Percentiles rank a stretch among this genome's conserved stretches.
Conservation (phyloP, 2,113 vertebrate genomes). For the Dipodomys spectabilis region DNA sequence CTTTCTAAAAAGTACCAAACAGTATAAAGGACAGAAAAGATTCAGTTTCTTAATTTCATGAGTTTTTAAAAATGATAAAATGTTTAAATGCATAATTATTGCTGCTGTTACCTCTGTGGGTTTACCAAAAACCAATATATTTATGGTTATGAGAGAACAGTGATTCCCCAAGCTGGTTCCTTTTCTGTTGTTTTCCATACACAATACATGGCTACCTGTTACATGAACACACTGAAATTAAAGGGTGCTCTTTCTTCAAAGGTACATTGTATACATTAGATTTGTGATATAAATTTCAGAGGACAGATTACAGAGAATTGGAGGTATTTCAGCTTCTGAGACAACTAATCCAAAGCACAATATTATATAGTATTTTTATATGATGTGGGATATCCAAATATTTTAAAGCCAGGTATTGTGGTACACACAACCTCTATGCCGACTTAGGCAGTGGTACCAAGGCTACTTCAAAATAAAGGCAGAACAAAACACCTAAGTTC, state of each 20-base stretch:
- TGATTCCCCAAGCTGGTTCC: not conserved
- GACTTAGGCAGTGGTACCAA: no score
- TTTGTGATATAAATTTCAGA: not conserved
- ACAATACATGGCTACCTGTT: not conserved
- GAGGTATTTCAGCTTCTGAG: constrained; percentile 31
- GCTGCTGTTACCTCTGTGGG: constrained; percentile 29
- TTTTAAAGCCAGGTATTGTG: not conserved
- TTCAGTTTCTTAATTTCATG: constrained; percentile 36
- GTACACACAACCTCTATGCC: no score
- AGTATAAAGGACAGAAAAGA: constrained; percentile 1
- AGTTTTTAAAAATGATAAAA: no score
- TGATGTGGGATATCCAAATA: constrained; percentile 13
- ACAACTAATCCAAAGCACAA: not conserved
- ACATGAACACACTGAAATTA: not conserved
- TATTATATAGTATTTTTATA: constrained; percentile 1
- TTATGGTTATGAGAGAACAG: not conserved
- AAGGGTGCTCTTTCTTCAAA: not conserved
- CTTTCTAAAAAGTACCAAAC: constrained; percentile 51
- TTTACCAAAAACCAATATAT: not conserved
- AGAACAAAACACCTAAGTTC: no score
- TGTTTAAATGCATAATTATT: constrained; percentile 1
- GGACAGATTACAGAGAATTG: not conserved
- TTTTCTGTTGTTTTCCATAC: not conserved
- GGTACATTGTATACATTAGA: not conserved
- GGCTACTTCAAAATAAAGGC: no score